Base-by-base conservation (phyloP, 2,888 invertebrate genomes). In the Hirtodrosophila alboralis region DNA sequence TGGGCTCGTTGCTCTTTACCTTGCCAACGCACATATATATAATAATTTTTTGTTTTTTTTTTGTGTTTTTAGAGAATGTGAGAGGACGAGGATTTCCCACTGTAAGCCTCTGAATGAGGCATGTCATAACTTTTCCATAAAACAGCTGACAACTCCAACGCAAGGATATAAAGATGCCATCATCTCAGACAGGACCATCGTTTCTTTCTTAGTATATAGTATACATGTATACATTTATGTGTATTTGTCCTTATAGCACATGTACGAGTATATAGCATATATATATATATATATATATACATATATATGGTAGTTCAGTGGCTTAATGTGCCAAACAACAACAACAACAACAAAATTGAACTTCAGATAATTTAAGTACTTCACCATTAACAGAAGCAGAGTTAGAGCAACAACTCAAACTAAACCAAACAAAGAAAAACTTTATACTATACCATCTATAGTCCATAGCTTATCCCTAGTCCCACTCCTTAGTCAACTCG, bases 101-200 rank as follows among this genome's bases (percentile, higher is more conserved):
- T 58, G 69, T 73, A 73, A 81, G 75, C 73, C 75, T 61, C 64
- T 59, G 77, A 71, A 70, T 67, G 78, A 74, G 78, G 75, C 81
- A 78, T 73, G 78, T 78, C 81, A 78, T 78, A 78, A 78, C 75
- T 75, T 78, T 62, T 60, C 75, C 78, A 73, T 78, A 81, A 78
- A 78, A 75, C 81, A 78, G 78, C 81, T 78, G 81, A 81, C 78
- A 81, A 73, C 75, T 64, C 58, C 62, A 61, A 58, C 48, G 63
- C 61, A 71, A 60, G 47, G 58, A 62, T 71, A 70, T 70, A 66
- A 70, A 70, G 70, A 71, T 70, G 66, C 70, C 66, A 71, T 68
- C 68, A 68, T 68, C 31, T 45, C 61, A 31, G 33, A 21, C 51
- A 56, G 28, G 26, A 31, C 45, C 57, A 56, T 45, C 44, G 16